These are phyloP conservation scores for Drosophila limbata DNA, from an alignment of 2,888 invertebrate species.

Conservation along the genomic window DNA sequence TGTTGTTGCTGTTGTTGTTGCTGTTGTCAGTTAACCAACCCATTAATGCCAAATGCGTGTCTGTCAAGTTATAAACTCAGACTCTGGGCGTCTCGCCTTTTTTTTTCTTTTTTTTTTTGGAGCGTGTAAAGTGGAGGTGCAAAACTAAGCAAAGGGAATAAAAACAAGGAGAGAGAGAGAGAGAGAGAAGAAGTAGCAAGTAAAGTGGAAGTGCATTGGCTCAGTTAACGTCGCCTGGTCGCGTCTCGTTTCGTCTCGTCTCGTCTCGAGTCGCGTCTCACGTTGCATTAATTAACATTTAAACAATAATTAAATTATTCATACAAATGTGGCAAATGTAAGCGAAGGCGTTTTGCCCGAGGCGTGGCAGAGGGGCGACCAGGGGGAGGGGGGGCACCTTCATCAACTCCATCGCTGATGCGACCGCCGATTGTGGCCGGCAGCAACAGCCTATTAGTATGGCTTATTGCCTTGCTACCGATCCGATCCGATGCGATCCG, in stretches of 20 bases:
- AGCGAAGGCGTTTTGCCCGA: slow-evolving; percentile 30
- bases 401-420: slow-evolving; percentile 52
- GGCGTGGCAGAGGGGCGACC: background rate
- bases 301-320: slow-evolving; percentile 85
- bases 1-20: slow-evolving; percentile 25
- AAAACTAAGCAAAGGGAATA: slow-evolving; percentile 34
- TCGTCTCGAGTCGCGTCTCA: slow-evolving; percentile 55
- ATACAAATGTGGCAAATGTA: slow-evolving; percentile 79
- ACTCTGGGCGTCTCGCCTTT: slow-evolving; percentile 43
- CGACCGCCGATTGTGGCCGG: slow-evolving; percentile 50
- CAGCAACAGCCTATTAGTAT: slow-evolving; percentile 76
- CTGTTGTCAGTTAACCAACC: slow-evolving; percentile 68
- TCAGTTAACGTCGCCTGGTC: slow-evolving; percentile 34
- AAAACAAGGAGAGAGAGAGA: slow-evolving; percentile 2
- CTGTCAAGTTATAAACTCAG: slow-evolving; percentile 79
- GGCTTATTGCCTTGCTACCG: slow-evolving; percentile 72
- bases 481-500: slow-evolving; percentile 33
- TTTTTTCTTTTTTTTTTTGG: slow-evolving; percentile 17
- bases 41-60: slow-evolving; percentile 84
- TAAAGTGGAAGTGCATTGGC: slow-evolving; percentile 52
- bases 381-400: slow-evolving; percentile 38
- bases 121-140: slow-evolving; percentile 57
- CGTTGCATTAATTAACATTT: slow-evolving; percentile 84
- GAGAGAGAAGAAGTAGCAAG: background rate
- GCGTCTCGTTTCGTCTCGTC: slow-evolving; percentile 16